Evolutionary conservation across 2,797 vertebrate species (phyloP), one percentile per base, ranked within the genome.

Genomic region (Thalassophryne amazonica): DNA sequence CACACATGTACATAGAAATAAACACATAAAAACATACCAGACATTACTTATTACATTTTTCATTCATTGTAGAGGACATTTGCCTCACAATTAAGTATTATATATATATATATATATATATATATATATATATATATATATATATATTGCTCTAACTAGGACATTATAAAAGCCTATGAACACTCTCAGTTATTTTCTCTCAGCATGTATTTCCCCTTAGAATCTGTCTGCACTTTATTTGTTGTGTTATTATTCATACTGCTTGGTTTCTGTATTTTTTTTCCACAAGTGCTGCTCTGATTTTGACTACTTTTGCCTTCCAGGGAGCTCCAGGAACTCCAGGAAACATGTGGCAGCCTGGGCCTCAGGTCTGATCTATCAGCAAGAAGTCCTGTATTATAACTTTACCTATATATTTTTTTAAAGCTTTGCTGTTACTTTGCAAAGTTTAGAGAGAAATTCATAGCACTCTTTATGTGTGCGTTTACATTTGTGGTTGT

Each of bases 311-410:
- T 64, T 56, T 78, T 86, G 60, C 73, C 65, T 86, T 85, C 35
- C 88, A 98, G 96, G 95, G 94, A 80, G 94, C 94, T 68, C 93
- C 93, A 47, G 95, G 94, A 85, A 85, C 91, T 17, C 70, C 81
- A 46, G 77, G 83, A 76, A 88, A 81, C 73, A 72, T 71, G 52
- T 95, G 89, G 92, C 93, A 94, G 86, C 81, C 92, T 0, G 95
- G 95, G 46, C 94, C 95, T 37, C 93, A 97, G 95, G 95, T 97
- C 73, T 82, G 92, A 92, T 75, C 65, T 59, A 33, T 54, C 64
- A 75, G 22, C 33, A 29, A 29, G 25, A 33, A 35, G 34, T 43
- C 38, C 51, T 52, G 20, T 41, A 23, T 72, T n/a, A 67, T 62
- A 47, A 60, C 45, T 58, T 48, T n/a, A 13, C 48, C 52, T 76